Conservation (phyloP, 2,113 vertebrate species). For the Micromys minutus region DNA sequence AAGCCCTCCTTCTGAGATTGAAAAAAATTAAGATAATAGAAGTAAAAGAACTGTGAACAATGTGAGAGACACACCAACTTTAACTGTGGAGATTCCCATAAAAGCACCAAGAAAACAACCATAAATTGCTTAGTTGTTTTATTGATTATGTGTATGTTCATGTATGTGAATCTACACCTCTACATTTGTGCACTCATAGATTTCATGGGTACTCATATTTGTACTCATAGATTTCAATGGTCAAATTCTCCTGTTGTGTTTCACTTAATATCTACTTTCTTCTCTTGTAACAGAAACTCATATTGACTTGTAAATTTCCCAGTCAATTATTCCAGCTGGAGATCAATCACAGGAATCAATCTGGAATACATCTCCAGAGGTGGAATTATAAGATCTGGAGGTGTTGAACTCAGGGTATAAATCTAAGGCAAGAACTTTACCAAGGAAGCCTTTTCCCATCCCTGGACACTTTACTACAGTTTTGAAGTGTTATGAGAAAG, state of each 20-base stretch:
- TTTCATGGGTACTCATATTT: too few relatives aligned
- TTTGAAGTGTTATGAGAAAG: not conserved
- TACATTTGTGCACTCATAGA: not conserved
- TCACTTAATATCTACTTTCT: not conserved
- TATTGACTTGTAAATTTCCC: too few relatives aligned
- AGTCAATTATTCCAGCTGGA: not conserved
- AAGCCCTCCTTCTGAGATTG: not conserved
- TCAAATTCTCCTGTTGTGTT: not conserved
- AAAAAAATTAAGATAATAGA: not conserved
- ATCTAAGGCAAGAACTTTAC: not conserved
- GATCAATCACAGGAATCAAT: too few relatives aligned
- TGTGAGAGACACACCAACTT: not conserved
- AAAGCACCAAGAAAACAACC: not conserved
- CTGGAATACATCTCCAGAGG: too few relatives aligned
- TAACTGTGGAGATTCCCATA: not conserved
- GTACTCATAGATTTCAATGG: too few relatives aligned
- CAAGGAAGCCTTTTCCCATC: not conserved
- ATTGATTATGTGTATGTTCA: not conserved
- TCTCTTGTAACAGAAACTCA: not conserved
- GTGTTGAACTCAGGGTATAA: not conserved
- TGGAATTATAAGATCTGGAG: not conserved
- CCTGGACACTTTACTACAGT: not conserved
- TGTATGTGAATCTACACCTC: not conserved
- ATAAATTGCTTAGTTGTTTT: not conserved
- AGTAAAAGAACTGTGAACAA: not conserved